Base-by-base conservation (phyloP, 2,888 invertebrate genomes). In the Clusia tigrina region DNA sequence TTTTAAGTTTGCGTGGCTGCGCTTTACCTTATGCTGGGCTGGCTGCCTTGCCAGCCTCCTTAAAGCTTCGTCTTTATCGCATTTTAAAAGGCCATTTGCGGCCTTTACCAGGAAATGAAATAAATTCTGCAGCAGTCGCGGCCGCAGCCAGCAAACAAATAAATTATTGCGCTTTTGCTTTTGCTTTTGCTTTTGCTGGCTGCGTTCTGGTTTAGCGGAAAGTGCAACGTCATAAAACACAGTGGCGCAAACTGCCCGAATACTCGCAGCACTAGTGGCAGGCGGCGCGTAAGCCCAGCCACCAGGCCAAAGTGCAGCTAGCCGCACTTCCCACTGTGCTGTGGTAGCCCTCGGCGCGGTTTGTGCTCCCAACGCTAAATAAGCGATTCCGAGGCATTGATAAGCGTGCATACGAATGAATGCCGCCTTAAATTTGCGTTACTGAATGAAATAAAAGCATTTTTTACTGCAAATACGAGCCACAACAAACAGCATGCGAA, bases 41-140 rank as follows among this genome's bases (percentile, higher is more conserved):
- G 58, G 65, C 58, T 71, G 73, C 77, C 56, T 73, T 77, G 76
- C 18, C 18, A 37, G 32, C 54, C 12, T n/a, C n/a, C n/a, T n/a
- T n/a, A n/a, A n/a, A n/a, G 74, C 74, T 71, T 75, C 74, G 73
- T 73, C 77, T 78, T 74, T 77, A 77, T 77, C 78, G 77, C 77
- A 74, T 75, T 77, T 77, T 77, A 78, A 78, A 77, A 75, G 77
- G 73, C 77, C 77, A 76, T 76, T 76, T 78, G 77, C 71, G 76
- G 72, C 70, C n/a, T n/a, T 70, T 70, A 77, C 77, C 77, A 79
- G 77, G 77, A 77, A 77, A 73, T 77, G 77, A 77, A 74, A 75
- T 75, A 73, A 76, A 74, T 74, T 74, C 73, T 48, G 48, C n/a
- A 23, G 70, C 73, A 72, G 71, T 66, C 26, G 77, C 73, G n/a